Conservation (phyloP, 2,888 invertebrate genomes). For the Osedax frankpressi region DNA sequence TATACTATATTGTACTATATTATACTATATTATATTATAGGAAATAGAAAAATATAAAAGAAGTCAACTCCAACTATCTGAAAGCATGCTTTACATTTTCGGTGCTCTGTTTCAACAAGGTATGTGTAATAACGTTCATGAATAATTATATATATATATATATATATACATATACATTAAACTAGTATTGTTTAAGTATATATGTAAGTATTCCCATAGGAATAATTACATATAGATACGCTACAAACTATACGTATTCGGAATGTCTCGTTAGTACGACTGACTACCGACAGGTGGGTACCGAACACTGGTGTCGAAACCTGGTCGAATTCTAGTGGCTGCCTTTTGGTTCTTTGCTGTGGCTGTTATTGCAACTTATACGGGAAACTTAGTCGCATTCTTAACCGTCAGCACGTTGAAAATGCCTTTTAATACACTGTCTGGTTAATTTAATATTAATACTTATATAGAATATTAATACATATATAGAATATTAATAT, state of each 20-base stretch:
- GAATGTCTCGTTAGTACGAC: too few species aligned
- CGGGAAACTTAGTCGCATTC: slow-evolving; percentile 39
- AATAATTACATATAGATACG: background rate
- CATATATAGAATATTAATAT: too few species aligned
- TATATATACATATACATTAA: background rate
- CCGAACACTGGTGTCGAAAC: slow-evolving; percentile 17
- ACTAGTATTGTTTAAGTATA: background rate
- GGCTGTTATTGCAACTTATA: slow-evolving; percentile 36
- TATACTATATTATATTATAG: too few species aligned
- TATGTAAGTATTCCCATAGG: background rate
- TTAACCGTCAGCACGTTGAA: slow-evolving; percentile 31
- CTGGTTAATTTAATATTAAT: too few species aligned
- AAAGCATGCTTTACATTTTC: too few species aligned
- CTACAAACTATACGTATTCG: too few species aligned
- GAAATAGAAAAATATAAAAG: too few species aligned
- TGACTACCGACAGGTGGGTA: slow-evolving; percentile 22
- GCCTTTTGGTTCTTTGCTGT: slow-evolving; percentile 27
- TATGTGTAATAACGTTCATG: background rate
- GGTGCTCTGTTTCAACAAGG: too few species aligned
- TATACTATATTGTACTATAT: too few species aligned
- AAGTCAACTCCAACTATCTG: too few species aligned
- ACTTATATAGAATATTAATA: too few species aligned
- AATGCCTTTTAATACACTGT: background rate
- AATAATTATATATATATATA: background rate
- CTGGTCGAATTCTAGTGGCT: slow-evolving; percentile 21